Conservation (phyloP, 2,888 invertebrate genomes). For the Lasioglossum morio region DNA sequence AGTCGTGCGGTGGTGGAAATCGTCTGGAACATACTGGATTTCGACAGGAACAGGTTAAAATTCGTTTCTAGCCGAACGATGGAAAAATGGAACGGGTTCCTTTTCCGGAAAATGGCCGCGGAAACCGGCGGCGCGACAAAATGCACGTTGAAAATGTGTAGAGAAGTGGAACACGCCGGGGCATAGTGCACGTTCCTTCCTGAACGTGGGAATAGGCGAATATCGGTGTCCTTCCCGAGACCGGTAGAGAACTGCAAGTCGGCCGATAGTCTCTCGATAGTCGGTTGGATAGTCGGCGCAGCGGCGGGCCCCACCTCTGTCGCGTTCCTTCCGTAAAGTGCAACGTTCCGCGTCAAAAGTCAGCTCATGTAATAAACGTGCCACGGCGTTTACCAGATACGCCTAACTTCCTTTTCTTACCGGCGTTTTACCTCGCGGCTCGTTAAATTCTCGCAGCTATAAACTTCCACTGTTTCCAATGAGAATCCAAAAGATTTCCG, state of each 20-base stretch:
- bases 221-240: slow-evolving; percentile 42
- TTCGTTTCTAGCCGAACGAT: neutral
- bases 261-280: slow-evolving; percentile 30
- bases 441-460: neutral
- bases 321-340: slow-evolving; percentile 70
- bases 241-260: slow-evolving; percentile 42
- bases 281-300: slow-evolving; percentile 36
- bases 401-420: slow-evolving; percentile 45
- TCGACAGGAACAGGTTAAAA: neutral
- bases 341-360: slow-evolving; percentile 67
- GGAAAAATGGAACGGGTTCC: slow-evolving; percentile 8
- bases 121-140: slow-evolving; percentile 7
- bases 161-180: slow-evolving; percentile 7
- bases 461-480: too few species aligned
- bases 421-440: neutral
- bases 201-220: slow-evolving; percentile 52
- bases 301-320: slow-evolving; percentile 64
- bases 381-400: slow-evolving; percentile 47
- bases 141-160: neutral
- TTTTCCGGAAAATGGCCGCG: slow-evolving; percentile 16
- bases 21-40: neutral
- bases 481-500: too few species aligned
- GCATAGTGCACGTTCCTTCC: slow-evolving; percentile 46
- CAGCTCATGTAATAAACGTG: slow-evolving; percentile 55
- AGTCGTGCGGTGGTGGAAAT: too few species aligned